Evolutionary conservation across 1,140 invertebrate species (phyloP).

Genomic region (Ostrea denselamellosa): DNA sequence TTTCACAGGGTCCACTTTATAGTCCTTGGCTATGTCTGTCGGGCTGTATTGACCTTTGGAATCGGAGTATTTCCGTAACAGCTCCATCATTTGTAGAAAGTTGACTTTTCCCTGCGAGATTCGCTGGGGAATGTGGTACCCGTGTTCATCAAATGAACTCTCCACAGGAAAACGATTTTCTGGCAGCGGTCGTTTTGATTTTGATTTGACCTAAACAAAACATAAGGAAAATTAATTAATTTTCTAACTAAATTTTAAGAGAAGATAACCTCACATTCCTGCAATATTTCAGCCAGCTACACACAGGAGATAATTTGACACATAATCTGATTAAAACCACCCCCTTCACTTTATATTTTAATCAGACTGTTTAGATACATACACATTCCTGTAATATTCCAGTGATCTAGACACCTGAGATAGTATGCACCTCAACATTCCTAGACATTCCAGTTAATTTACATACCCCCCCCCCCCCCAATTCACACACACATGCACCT

Average conservation of each 20-base stretch:
- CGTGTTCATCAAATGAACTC: conserved; percentile 33
- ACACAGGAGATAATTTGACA: not conserved
- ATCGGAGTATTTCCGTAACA: conserved; percentile 37
- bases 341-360: too few species aligned
- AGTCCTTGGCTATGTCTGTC: conserved; percentile 50
- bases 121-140: conserved; percentile 41
- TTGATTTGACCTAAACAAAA: conserved; percentile 35
- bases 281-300: not conserved
- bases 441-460: too few species aligned
- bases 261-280: not conserved
- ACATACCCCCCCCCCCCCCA: too few species aligned
- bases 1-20: conserved; percentile 43
- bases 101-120: conserved; percentile 45
- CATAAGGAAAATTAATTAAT: not conserved
- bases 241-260: not conserved
- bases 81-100: conserved; percentile 31
- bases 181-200: conserved; percentile 39
- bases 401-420: too few species aligned
- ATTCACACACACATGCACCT: too few species aligned
- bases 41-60: not conserved
- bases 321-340: too few species aligned
- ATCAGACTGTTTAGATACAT: too few species aligned
- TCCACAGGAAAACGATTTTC: conserved; percentile 14
- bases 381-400: too few species aligned
- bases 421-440: too few species aligned